Percentiles rank a stretch among this genome's conserved stretches.
phyloP scores from a whole-genome alignment of 2,888 invertebrate species.

The Pseudoips prasinana region DNA sequence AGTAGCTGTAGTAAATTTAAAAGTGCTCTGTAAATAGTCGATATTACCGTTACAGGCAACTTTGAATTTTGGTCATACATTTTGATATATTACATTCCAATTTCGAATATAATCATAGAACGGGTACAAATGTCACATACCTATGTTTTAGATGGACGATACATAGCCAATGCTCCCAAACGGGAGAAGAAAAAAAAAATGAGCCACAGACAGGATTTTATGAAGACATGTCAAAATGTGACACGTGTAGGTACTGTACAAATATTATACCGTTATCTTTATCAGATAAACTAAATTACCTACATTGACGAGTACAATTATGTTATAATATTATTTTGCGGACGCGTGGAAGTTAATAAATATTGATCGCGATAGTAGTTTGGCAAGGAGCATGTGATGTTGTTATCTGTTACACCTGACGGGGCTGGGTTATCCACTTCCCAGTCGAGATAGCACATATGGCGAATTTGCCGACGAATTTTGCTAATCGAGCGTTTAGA shows the following conservation, averaged over 20 bases:
- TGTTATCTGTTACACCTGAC: constrained; percentile 56
- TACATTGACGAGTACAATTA: constrained; percentile 28
- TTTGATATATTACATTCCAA: too few species aligned
- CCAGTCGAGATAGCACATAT: constrained; percentile 55
- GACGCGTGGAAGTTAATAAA: constrained; percentile 34
- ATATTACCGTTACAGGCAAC: too few species aligned
- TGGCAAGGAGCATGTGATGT: constrained; percentile 40
- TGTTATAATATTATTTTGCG: constrained; percentile 35
- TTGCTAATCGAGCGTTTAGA: constrained; percentile 54
- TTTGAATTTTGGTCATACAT: too few species aligned
- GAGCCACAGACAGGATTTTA: too few species aligned
- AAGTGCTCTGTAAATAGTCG: too few species aligned
- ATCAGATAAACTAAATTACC: constrained; percentile 21
- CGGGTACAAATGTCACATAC: too few species aligned
- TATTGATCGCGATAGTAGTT: constrained; percentile 34
- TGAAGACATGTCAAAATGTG: not conserved
- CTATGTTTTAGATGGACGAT: too few species aligned
- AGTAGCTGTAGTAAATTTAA: too few species aligned
- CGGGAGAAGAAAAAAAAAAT: too few species aligned
- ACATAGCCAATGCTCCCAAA: too few species aligned
- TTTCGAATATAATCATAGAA: too few species aligned
- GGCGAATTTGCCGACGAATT: constrained; percentile 50
- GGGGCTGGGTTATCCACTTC: constrained; percentile 56
- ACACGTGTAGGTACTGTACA: not conserved
- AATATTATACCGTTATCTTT: constrained; percentile 10